A percentile compares a stretch with the other conserved stretches of the same genome.
These are phyloP conservation scores for Trachelus iudaicus DNA, from an alignment of 2,888 invertebrate species.

Conservation along the genomic window DNA sequence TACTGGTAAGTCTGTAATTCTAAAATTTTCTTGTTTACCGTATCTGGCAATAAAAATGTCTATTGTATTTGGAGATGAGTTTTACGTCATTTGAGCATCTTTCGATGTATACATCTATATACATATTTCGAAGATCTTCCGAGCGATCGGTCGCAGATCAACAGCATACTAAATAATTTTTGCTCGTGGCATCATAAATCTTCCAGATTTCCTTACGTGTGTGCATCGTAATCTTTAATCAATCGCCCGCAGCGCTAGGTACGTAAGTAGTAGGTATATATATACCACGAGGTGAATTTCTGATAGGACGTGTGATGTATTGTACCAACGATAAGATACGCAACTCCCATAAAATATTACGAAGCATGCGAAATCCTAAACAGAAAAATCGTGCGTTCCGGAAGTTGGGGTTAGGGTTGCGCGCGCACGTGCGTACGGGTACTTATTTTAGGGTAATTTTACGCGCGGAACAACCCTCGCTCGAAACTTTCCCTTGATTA, in stretches of 20 bases:
- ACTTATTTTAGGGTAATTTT: not conserved
- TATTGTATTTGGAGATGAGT: no score
- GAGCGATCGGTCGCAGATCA: not conserved
- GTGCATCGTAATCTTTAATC: not conserved
- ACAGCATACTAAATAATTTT: not conserved
- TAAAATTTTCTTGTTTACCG: no score
- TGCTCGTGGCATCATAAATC: not conserved
- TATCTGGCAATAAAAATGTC: no score
- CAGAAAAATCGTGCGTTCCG: not conserved
- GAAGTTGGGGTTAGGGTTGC: not conserved
- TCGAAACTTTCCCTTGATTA: not conserved
- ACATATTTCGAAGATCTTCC: not conserved
- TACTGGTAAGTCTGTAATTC: no score
- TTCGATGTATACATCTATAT: no score
- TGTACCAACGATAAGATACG: not conserved
- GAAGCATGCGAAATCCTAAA: not conserved
- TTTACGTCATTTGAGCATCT: no score
- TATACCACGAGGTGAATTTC: not conserved
- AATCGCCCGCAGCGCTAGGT: not conserved
- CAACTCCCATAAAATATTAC: not conserved
- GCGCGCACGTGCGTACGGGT: not conserved
- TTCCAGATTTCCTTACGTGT: not conserved
- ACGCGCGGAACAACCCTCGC: not conserved
- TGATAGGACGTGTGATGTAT: not conserved
- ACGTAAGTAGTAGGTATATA: not conserved